Base-by-base conservation (phyloP, 2,797 vertebrate genomes). In the Holocentrus rufus region DNA sequence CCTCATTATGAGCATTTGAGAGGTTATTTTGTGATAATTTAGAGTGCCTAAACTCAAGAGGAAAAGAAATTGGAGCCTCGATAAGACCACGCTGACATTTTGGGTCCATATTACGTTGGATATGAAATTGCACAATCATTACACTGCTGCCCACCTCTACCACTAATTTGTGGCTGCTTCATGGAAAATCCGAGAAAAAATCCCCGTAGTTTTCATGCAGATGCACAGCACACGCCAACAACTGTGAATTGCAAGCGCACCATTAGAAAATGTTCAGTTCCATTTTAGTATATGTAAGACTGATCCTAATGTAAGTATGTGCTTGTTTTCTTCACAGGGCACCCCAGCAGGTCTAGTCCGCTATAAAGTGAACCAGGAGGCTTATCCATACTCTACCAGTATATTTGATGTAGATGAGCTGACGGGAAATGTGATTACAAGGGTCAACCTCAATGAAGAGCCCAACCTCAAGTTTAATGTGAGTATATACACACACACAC, bases 401-500 rank as follows among this genome's bases (percentile, higher is more conserved):
- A 97, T 99, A 76, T 99, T 99, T 85, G 95, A 95, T 0, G 95
- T 99, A 36, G 96, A 97, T 2, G 95, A 96, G 66, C 81, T 90
- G 66, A 95, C 95, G 0, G 97, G 98, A 20, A 90, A 87, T 7
- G 93, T 99, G 1, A 68, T 98, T 30, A 98, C 97, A 18, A 92
- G 94, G 52, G 98, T 99, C 7, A 99, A 99, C 89, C 95, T 99
- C 23, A 99, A 99, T 1, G 98, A 99, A 80, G 95, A 98, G 72
- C 98, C 98, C 25, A 98, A 95, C 80, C 94, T 95, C 0, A 95
- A 95, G 86, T 99, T 99, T 79, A 96, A 91, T 82, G 98, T 99
- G 91, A 89, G 92, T 90, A 72, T 52, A 15, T 20, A 53, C 3
- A 60, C 18, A 18, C n/a, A 31, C 59, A 64, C 17, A 31, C 34